Evolutionary conservation across 1,140 invertebrate genomes (phyloP), one percentile per base, ranked within the genome.

Genomic region (Megathymus violae): DNA sequence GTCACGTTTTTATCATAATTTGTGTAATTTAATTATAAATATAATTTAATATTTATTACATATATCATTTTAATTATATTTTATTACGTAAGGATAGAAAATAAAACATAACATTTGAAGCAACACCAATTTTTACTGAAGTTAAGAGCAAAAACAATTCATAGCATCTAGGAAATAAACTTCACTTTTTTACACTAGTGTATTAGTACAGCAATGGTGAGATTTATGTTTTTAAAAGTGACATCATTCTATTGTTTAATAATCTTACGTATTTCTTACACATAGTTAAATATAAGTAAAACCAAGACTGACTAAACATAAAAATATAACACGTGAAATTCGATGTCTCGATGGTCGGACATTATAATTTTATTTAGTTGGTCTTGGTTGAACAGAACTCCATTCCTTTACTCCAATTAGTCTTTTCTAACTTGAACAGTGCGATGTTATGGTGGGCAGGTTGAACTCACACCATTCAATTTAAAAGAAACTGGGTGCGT

Each of bases 251-350:
- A 78, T 59, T 54, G 74, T 65, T 78, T 72, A 59, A 61, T 71
- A 56, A 27, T 56, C 52, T 56, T 76, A 76, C 63, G 62, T 76
- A 73, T 80, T 75, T 36, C 34, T 36, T 36, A 36, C n/a, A 80
- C 54, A 80, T 74, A 66, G 62, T 78, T 77, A 83, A 85, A 80
- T 76, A 82, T 64, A 80, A 78, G 87, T 89, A 89, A 85, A 91
- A 92, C 89, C 91, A 91, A 92, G 91, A 92, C 88, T 84, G 82
- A 91, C 91, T 91, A 91, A 91, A 91, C 88, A 89, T 73, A 89
- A 89, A 88, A 88, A 68, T 87, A 79, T 75, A 81, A 84, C 69
- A 79, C 54, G 70, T 72, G 61, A 74, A 79, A 58, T 71, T 71
- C 58, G 63, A 70, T 73, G 79, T 63, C 78, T 71, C 65, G 71